phyloP scores from a whole-genome alignment of 2,888 invertebrate genomes.

The Taphrorychus bicolor region DNA sequence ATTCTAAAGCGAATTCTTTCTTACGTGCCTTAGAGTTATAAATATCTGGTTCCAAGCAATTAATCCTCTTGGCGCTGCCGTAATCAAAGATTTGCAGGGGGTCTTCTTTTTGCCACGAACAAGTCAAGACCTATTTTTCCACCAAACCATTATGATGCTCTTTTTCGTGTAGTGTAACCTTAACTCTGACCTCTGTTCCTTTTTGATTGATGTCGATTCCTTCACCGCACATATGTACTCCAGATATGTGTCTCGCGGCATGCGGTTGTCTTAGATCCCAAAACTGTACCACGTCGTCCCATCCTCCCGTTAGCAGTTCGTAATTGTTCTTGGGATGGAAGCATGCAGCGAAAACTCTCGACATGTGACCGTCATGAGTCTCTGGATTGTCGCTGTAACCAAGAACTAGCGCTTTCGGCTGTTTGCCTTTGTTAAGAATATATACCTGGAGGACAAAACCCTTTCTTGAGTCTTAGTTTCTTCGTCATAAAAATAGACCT shows the following conservation, averaged over 20 bases:
- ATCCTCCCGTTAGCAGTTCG: slow-evolving; percentile 73
- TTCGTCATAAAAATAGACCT: slow-evolving; percentile 72
- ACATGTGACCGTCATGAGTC: slow-evolving; percentile 66
- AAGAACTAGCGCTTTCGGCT: too few species aligned
- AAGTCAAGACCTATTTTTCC: slow-evolving; percentile 66
- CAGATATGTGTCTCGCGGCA: slow-evolving; percentile 65
- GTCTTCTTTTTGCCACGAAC: slow-evolving; percentile 69
- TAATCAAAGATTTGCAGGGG: slow-evolving; percentile 73
- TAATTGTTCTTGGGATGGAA: slow-evolving; percentile 71
- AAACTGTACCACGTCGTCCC: slow-evolving; percentile 71
- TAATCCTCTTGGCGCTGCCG: slow-evolving; percentile 68
- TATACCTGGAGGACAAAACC: slow-evolving; percentile 68
- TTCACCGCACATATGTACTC: slow-evolving; percentile 72
- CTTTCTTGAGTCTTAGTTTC: slow-evolving; percentile 71
- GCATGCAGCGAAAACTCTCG: slow-evolving; percentile 69
- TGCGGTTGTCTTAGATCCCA: slow-evolving; percentile 73
- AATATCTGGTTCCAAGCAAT: slow-evolving; percentile 66
- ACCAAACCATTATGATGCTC: background rate
- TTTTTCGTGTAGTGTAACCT: background rate
- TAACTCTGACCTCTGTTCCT: slow-evolving; percentile 66
- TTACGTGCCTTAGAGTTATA: slow-evolving; percentile 50
- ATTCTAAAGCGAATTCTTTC: too few species aligned
- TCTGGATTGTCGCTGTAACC: slow-evolving; percentile 60
- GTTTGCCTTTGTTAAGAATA: too few species aligned
- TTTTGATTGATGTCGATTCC: slow-evolving; percentile 70